Evolutionary conservation across 2,888 invertebrate species (phyloP), one percentile per base, ranked within the genome.

Genomic region (Timema cristinae): DNA sequence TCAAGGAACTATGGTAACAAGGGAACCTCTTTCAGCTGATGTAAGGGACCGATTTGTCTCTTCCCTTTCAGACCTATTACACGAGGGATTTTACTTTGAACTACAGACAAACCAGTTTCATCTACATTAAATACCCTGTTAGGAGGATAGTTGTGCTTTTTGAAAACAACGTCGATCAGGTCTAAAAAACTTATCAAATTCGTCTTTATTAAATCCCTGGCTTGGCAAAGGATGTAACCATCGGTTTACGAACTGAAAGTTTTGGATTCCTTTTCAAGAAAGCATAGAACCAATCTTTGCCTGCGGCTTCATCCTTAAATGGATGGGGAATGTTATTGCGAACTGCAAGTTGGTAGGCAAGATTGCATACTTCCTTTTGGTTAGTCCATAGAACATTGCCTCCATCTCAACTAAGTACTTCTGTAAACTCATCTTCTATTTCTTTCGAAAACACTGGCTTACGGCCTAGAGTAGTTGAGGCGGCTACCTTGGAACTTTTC

Each of bases 61-160:
- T 80, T 79, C 7, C 80, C 80, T 73, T 77, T 77, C 4, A 70
- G 74, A 6, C 77, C 77, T 51, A 80, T 70, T n/a, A 80, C 76
- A 73, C 78, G 67, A 15, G 13, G 6, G 50, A 67, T 67, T 50
- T 67, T 67, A 6, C 67, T 48, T 15, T 67, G 48, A 6, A 80
- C 79, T 8, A 79, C 77, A 49, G 78, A 73, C 11, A 82, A 72
- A 9, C 80, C 80, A 11, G 79, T 80, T 75, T 81, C 80, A 72
- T 81, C 79, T 0, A 81, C 78, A 70, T 81, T 81, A 48, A 59
- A 59, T n/a, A 59, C n/a, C 11, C 15, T 56, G 48, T 69, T 49
- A 32, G 67, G 7, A 67, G 11, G 50, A 67, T 67, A 67, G n/a
- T 50, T 50, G 48, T 67, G 67, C 50, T 67, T 49, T 49, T 67